A percentile compares a stretch with the other conserved stretches of the same genome.
phyloP scores from a whole-genome alignment of 2,797 vertebrate species.

The Sphaeramia orbicularis region DNA sequence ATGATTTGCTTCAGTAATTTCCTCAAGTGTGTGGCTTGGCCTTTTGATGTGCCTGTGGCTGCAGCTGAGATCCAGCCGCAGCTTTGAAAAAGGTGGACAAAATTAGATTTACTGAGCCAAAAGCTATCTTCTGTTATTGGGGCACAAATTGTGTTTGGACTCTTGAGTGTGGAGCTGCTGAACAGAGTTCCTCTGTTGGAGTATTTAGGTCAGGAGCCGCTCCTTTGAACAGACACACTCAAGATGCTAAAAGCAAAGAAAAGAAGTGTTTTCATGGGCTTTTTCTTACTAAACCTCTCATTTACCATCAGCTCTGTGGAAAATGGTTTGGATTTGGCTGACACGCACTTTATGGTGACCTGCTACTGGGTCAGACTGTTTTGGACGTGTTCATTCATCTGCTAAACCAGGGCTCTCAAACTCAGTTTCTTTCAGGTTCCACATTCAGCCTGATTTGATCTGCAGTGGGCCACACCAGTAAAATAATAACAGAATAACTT shows the following conservation, averaged over 20 bases:
- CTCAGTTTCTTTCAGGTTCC: too few relatives aligned
- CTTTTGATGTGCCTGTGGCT: slow-evolving; percentile 63
- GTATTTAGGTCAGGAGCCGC: slow-evolving; percentile 53
- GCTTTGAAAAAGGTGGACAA: slow-evolving; percentile 23
- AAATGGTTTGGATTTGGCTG: too few relatives aligned
- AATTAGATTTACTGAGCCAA: slow-evolving; percentile 23
- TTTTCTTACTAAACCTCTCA: slow-evolving; percentile 13
- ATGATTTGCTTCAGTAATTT: slow-evolving; percentile 46
- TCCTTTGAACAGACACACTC: slow-evolving; percentile 14
- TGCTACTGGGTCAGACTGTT: too few relatives aligned
- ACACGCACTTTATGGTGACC: too few relatives aligned
- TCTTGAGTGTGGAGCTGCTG: slow-evolving; percentile 29
- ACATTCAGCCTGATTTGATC: too few relatives aligned
- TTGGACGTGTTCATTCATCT: too few relatives aligned
- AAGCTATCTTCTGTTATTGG: background rate
- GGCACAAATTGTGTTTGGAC: slow-evolving; percentile 19
- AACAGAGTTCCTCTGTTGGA: slow-evolving; percentile 32
- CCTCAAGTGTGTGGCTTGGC: slow-evolving; percentile 38
- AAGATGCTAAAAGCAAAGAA: slow-evolving; percentile 5
- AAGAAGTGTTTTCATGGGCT: slow-evolving; percentile 37
- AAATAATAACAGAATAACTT: too few relatives aligned
- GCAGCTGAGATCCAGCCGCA: slow-evolving; percentile 46
- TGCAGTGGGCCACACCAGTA: too few relatives aligned
- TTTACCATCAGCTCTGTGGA: slow-evolving; percentile 14
- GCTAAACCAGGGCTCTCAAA: too few relatives aligned